Conservation (phyloP, 2,797 vertebrate genomes). For the Psittacula derbiana region DNA sequence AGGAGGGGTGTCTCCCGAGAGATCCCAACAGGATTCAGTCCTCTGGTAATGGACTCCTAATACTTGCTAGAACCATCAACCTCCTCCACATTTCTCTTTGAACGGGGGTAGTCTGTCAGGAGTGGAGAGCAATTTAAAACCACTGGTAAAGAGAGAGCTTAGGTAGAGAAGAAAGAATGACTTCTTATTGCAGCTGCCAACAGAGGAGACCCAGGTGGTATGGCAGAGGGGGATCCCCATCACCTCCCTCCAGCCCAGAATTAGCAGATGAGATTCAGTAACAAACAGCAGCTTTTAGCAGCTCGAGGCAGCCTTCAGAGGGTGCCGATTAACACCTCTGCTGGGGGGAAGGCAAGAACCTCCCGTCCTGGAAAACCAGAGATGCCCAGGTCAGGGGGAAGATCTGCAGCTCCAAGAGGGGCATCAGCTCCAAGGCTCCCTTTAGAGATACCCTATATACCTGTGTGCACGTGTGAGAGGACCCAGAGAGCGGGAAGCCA, state of each 20-base stretch:
- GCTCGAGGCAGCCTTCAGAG: constrained; percentile 77
- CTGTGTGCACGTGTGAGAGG: rapidly evolving
- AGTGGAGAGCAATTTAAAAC: constrained; percentile 89
- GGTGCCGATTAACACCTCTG: constrained; percentile 83
- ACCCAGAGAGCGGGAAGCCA: background rate
- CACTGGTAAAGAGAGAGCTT: constrained; percentile 80
- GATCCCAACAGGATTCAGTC: constrained; percentile 50
- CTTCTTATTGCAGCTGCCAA: constrained; percentile 84
- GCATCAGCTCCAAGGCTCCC: rapidly evolving
- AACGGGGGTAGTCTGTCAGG: constrained; percentile 83
- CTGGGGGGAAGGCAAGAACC: background rate
- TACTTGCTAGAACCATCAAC: constrained; percentile 42
- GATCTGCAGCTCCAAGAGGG: background rate
- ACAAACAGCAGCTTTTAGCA: constrained; percentile 53
- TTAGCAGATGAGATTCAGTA: constrained; percentile 79
- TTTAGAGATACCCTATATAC: rapidly evolving
- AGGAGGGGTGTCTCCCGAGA: constrained; percentile 15
- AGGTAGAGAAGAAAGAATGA: constrained; percentile 68
- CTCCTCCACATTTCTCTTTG: constrained; percentile 74
- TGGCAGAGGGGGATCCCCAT: constrained; percentile 76
- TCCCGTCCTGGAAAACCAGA: background rate
- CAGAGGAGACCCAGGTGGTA: constrained; percentile 83
- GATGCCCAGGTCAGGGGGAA: background rate
- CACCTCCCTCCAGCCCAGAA: constrained; percentile 68
- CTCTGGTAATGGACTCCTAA: constrained; percentile 64